Conservation (phyloP, 1,140 invertebrate genomes). For the Heterodera carotae region DNA sequence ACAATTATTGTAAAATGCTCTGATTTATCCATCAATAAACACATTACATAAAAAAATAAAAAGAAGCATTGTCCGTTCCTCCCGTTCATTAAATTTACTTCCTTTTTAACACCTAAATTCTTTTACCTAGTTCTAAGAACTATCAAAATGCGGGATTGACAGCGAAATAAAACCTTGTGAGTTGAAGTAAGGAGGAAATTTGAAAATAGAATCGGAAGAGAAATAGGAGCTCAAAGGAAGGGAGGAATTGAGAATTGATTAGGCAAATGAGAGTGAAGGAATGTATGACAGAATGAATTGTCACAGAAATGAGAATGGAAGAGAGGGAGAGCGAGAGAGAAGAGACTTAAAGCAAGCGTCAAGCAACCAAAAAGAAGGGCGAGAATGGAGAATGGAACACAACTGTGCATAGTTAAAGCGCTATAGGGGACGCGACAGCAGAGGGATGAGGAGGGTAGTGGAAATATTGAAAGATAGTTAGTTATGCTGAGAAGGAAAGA, state of each 20-base stretch:
- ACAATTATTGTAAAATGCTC: background rate
- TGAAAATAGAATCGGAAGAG: background rate
- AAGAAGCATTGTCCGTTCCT: background rate
- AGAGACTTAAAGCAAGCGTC: too few species aligned
- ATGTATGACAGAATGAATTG: background rate
- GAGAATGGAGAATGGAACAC: too few species aligned
- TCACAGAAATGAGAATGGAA: too few species aligned
- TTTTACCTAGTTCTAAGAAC: slow-evolving; percentile 8
- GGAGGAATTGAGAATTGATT: background rate
- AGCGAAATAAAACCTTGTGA: background rate
- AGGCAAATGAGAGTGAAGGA: background rate
- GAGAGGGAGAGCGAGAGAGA: too few species aligned
- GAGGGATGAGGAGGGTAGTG: too few species aligned
- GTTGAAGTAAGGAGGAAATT: background rate
- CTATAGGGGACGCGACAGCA: too few species aligned
- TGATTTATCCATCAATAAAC: background rate
- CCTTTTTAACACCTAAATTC: background rate
- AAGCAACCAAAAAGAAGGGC: too few species aligned
- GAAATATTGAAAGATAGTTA: too few species aligned
- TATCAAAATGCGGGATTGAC: background rate
- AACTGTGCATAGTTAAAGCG: too few species aligned
- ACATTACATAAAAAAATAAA: background rate
- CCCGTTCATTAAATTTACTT: background rate
- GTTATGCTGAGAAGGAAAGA: too few species aligned
- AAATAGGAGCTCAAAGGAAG: background rate